Percentiles rank a stretch among this genome's conserved stretches.
Conservation (phyloP, 2,113 vertebrate species). For the Engystomops pustulosus region DNA sequence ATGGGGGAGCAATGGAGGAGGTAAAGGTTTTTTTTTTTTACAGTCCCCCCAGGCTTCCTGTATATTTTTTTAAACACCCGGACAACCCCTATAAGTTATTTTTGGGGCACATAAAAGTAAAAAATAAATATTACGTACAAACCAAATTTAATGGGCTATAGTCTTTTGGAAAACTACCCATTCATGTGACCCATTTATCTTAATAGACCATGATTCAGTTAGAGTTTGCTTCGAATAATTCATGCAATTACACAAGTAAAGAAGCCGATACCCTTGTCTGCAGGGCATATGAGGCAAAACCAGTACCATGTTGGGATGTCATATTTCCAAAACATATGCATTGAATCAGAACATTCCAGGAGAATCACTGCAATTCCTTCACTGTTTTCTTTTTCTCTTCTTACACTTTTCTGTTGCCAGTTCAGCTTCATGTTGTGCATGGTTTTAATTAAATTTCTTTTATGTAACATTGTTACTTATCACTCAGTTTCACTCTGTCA, state of each 20-base stretch:
- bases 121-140: too few species aligned
- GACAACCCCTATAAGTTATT: too few species aligned
- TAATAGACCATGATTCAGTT: background rate
- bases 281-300: conserved; percentile 44
- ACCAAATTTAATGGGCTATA: too few species aligned
- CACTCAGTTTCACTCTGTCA: conserved; percentile 62
- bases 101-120: too few species aligned
- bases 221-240: conserved; percentile 14
- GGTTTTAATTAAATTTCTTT: conserved; percentile 68
- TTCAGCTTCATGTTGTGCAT: conserved; percentile 56
- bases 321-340: conserved; percentile 56
- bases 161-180: background rate
- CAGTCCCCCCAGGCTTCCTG: too few species aligned
- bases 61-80: too few species aligned
- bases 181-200: conserved; percentile 1
- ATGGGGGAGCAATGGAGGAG: too few species aligned
- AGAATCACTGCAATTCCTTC: conserved; percentile 61
- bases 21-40: too few species aligned
- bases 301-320: conserved; percentile 40
- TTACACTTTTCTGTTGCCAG: conserved; percentile 56
- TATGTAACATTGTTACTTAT: conserved; percentile 62
- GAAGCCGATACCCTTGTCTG: conserved; percentile 29
- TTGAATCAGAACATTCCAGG: conserved; percentile 58
- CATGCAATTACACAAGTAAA: conserved; percentile 18
- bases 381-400: conserved; percentile 65